Evolutionary conservation across 2,113 vertebrate species (phyloP).

Genomic region (Echinops telfairi): DNA sequence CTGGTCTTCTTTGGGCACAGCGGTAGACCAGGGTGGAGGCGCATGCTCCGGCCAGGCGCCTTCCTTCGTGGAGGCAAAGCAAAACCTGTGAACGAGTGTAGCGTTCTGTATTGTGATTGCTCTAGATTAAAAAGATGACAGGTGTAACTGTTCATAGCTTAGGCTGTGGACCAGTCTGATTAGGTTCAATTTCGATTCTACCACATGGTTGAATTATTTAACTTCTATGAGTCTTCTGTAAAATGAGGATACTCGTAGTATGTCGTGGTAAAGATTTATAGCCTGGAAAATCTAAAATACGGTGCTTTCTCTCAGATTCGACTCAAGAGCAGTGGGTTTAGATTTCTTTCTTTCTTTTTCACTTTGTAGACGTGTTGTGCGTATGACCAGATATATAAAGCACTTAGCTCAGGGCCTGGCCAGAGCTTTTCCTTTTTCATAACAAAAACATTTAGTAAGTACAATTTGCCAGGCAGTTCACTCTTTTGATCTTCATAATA

Average conservation of each 20-base stretch:
- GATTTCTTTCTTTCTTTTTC: neutral
- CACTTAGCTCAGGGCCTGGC: neutral
- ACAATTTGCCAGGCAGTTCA: neutral
- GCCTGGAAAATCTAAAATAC: no score
- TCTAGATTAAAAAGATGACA: neutral
- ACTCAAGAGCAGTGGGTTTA: no score
- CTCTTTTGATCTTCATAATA: neutral
- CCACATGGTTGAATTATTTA: neutral
- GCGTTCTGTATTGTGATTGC: neutral
- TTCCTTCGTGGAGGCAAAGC: neutral
- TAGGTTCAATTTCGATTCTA: no score
- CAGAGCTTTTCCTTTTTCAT: neutral
- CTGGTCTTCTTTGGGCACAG: neutral
- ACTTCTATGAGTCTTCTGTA: neutral
- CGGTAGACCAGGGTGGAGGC: neutral
- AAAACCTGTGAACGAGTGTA: neutral
- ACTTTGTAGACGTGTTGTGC: neutral
- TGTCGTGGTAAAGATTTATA: no score
- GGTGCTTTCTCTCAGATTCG: no score
- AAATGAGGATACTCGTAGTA: neutral
- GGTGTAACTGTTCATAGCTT: neutral
- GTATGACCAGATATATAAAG: neutral
- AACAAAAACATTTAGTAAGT: neutral
- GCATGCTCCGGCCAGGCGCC: neutral
- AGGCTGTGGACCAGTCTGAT: neutral